These are phyloP conservation scores for Percopsis omiscomaycus DNA, from an alignment of 2,797 vertebrate genomes.

Conservation along the genomic window DNA sequence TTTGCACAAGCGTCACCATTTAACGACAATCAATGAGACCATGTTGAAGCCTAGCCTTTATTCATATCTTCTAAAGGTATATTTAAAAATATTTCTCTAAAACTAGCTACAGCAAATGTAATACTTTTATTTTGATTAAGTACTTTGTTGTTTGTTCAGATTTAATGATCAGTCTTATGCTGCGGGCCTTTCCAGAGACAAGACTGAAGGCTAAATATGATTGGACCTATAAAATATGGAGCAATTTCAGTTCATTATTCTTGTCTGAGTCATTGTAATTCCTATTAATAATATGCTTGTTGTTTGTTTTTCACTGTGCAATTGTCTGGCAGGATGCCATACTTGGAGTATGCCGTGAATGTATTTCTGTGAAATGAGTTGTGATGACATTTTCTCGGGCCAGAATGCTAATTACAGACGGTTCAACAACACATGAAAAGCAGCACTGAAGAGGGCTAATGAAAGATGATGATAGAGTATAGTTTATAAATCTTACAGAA, in stretches of 20 bases:
- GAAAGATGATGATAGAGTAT: background rate
- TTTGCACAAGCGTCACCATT: too few relatives aligned
- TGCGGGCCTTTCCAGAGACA: conserved; percentile 6
- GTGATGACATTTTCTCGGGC: background rate
- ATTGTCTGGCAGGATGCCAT: background rate
- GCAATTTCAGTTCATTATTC: too few relatives aligned
- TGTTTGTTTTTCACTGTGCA: background rate
- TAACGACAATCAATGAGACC: too few relatives aligned
- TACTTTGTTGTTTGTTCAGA: conserved; percentile 19
- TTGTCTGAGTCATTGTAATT: too few relatives aligned
- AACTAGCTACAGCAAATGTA: conserved; percentile 8
- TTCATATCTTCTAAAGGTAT: conserved; percentile 2
- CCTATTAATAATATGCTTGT: background rate
- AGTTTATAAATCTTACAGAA: background rate
- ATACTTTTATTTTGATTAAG: background rate
- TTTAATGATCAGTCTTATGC: background rate
- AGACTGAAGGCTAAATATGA: background rate
- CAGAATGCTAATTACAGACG: background rate
- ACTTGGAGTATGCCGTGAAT: background rate
- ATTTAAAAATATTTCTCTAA: background rate
- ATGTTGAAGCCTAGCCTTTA: background rate
- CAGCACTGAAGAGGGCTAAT: background rate
- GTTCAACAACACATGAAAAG: background rate
- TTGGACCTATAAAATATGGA: too few relatives aligned
- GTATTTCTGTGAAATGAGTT: background rate